These are phyloP conservation scores for Hymenopus coronatus DNA, from an alignment of 2,888 invertebrate species.

Conservation along the genomic window DNA sequence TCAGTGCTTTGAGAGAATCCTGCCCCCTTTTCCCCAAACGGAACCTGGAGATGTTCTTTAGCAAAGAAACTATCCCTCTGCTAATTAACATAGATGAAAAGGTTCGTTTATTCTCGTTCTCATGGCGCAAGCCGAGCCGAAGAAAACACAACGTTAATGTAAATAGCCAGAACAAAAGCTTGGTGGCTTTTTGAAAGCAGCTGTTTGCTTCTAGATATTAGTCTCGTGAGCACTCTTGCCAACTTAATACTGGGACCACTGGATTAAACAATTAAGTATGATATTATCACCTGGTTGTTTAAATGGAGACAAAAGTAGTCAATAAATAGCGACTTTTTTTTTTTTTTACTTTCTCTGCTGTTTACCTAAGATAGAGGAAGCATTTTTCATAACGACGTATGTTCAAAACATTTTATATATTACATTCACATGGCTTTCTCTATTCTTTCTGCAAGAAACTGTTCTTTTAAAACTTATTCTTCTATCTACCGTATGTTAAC, in stretches of 20 bases:
- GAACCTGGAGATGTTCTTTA: background rate
- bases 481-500: too few species aligned
- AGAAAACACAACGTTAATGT: background rate
- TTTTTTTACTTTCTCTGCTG: too few species aligned
- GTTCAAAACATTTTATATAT: too few species aligned
- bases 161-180: background rate
- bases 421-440: too few species aligned
- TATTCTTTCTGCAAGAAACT: too few species aligned
- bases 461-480: too few species aligned
- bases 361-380: too few species aligned
- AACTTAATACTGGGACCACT: background rate
- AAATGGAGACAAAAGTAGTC: too few species aligned
- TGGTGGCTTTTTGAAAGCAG: background rate
- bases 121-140: background rate
- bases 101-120: background rate
- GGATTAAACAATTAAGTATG: background rate
- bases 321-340: too few species aligned
- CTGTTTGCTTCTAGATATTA: background rate
- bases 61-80: background rate
- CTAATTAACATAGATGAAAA: background rate
- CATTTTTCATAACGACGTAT: too few species aligned
- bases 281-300: background rate
- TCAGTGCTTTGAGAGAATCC: background rate
- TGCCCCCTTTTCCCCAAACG: background rate
- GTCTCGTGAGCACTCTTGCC: background rate